Base-by-base conservation (phyloP, 2,888 invertebrate species). In the Caradrina clavipalpis region DNA sequence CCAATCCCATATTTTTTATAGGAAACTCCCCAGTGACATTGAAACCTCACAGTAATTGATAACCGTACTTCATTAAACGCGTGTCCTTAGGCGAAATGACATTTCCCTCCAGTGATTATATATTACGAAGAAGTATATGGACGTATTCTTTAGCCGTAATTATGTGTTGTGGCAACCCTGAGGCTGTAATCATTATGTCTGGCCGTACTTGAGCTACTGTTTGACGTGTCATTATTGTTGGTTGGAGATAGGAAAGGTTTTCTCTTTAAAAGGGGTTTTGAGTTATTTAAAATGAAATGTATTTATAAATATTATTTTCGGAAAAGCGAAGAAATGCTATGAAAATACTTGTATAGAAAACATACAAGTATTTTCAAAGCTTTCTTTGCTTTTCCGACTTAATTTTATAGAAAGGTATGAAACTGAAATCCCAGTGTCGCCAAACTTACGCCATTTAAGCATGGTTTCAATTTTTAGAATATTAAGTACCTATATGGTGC, bases 181-280 rank as follows among this genome's bases (percentile, higher is more conserved):
- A 63, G 89, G 89, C 81, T 73, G 78, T 82, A 91, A 91, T 91
- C 88, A 89, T 83, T 82, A 78, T 82, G 81, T 89, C 80, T 78
- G 85, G 86, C 85, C 85, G 85, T 83, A 83, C 82, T 84, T 83
- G 54, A 63, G 88, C 90, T 90, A 88, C 91, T 85, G 87, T 84
- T 76, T 80, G 45, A 26, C 45, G 26, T 61, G 31, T 19, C 47
- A 50, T 56, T 51, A 66, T 67, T 26, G 49, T 80, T 17, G 49
- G 22, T 13, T 22, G 55, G 19, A 49, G 55, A 17, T 55, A 39
- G 22, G 35, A 60, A 49, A 55, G 31, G 62, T 22, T 58, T 47
- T 47, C n/a, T 26, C 45, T 58, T 42, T 21, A 42, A 21, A 21
- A 15, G 8, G 51, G 39, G 21, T 56, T 39, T 56, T 21, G 39